These are phyloP conservation scores for Spialia ferax DNA, from an alignment of 2,888 invertebrate species.

Conservation along the genomic window DNA sequence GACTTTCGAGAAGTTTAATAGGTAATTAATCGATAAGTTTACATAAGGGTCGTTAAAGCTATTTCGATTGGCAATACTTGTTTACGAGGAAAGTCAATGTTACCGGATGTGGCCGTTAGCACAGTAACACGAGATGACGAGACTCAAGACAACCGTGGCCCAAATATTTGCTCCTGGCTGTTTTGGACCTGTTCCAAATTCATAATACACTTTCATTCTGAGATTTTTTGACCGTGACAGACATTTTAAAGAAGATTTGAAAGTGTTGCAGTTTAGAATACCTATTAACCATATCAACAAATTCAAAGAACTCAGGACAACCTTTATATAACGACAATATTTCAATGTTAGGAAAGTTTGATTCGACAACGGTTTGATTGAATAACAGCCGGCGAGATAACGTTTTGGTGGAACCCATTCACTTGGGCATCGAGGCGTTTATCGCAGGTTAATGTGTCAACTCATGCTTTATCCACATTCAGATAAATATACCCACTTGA, in stretches of 20 bases:
- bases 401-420: constrained; percentile 64
- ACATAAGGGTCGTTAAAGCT: constrained; percentile 48
- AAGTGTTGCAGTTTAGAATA: background rate
- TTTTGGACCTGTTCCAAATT: constrained; percentile 79
- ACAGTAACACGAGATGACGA: constrained; percentile 75
- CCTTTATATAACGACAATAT: constrained; percentile 9
- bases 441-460: constrained; percentile 82
- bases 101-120: constrained; percentile 77
- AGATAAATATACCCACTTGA: constrained; percentile 65
- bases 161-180: constrained; percentile 73
- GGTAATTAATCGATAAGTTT: constrained; percentile 13
- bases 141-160: constrained; percentile 76
- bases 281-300: background rate
- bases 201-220: constrained; percentile 71
- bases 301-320: constrained; percentile 9
- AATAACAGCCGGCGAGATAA: constrained; percentile 65
- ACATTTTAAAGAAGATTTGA: constrained; percentile 28
- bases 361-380: constrained; percentile 33
- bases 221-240: constrained; percentile 56
- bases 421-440: constrained; percentile 64
- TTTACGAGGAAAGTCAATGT: constrained; percentile 83
- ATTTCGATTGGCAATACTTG: constrained; percentile 64
- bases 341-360: constrained; percentile 12
- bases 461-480: constrained; percentile 60
- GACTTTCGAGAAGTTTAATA: constrained; percentile 1